Evolutionary conservation across 2,113 vertebrate genomes (phyloP).

Genomic region (Manacus vitellinus): DNA sequence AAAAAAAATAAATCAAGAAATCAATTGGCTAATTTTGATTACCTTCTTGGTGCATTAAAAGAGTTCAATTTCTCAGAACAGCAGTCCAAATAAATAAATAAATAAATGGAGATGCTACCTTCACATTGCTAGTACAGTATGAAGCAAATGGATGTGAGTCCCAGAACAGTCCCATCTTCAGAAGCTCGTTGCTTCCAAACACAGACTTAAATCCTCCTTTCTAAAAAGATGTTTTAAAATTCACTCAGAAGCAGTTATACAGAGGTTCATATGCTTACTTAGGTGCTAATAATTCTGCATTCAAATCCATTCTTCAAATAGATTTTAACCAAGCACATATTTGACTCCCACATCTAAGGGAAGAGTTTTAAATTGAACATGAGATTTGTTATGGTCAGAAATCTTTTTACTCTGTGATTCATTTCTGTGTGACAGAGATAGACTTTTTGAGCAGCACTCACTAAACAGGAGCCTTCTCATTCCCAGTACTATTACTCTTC

Average conservation of each 20-base stretch:
- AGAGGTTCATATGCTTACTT: background rate
- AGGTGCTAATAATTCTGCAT: background rate
- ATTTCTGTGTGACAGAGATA: background rate
- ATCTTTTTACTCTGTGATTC: background rate
- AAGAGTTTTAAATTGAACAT: background rate
- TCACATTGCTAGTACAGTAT: background rate
- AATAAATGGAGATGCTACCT: accelerated
- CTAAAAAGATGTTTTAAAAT: background rate
- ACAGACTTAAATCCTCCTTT: background rate
- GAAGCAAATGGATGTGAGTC: accelerated
- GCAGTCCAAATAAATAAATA: background rate
- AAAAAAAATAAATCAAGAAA: background rate
- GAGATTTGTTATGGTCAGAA: background rate
- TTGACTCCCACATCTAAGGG: background rate
- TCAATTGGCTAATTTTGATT: background rate
- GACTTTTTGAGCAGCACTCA: background rate
- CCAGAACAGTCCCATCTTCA: background rate
- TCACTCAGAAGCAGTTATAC: background rate
- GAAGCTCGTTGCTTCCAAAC: background rate
- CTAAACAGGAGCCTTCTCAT: background rate
- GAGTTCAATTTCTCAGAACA: background rate
- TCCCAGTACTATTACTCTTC: background rate
- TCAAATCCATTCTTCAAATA: background rate
- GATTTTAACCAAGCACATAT: background rate
- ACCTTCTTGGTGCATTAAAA: background rate